Evolutionary conservation across 2,113 vertebrate species (phyloP).

Genomic region (Dendropsophus ebraccatus): DNA sequence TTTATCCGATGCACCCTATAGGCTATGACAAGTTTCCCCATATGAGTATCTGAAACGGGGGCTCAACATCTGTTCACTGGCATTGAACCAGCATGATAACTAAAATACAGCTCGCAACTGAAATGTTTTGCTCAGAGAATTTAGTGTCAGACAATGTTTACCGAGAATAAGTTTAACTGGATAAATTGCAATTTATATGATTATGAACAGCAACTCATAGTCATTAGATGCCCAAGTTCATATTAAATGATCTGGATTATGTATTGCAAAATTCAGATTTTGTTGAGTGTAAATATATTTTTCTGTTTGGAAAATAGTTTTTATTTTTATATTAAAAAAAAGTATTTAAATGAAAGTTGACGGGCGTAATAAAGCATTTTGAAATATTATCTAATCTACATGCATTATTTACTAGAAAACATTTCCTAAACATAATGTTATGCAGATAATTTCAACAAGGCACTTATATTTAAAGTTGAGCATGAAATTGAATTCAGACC

Average conservation of each 20-base stretch:
- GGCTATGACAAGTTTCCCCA: slow-evolving; percentile 29
- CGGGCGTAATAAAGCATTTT: not conserved
- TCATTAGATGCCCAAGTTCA: not conserved
- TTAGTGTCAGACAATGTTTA: slow-evolving; percentile 25
- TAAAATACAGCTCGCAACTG: slow-evolving; percentile 1
- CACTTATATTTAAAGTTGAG: slow-evolving; percentile 16
- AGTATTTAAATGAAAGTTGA: not conserved
- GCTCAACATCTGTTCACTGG: slow-evolving; percentile 34
- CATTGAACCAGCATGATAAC: slow-evolving; percentile 14
- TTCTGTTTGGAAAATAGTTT: not conserved
- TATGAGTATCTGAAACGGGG: slow-evolving; percentile 9
- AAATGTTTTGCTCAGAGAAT: not conserved
- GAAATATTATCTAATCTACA: not conserved
- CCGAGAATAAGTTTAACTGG: not conserved
- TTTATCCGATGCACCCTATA: slow-evolving; percentile 30
- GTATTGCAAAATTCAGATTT: not conserved
- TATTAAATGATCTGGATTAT: not conserved
- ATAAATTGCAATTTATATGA: not conserved
- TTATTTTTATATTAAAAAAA: not conserved
- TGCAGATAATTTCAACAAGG: slow-evolving; percentile 1
- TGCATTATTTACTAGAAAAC: slow-evolving; percentile 5
- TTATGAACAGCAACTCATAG: not conserved
- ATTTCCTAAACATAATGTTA: slow-evolving; percentile 24
- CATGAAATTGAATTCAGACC: slow-evolving; percentile 7
- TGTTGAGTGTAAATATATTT: not conserved